phyloP scores from a whole-genome alignment of 2,797 vertebrate species.

The Argentina silus region DNA sequence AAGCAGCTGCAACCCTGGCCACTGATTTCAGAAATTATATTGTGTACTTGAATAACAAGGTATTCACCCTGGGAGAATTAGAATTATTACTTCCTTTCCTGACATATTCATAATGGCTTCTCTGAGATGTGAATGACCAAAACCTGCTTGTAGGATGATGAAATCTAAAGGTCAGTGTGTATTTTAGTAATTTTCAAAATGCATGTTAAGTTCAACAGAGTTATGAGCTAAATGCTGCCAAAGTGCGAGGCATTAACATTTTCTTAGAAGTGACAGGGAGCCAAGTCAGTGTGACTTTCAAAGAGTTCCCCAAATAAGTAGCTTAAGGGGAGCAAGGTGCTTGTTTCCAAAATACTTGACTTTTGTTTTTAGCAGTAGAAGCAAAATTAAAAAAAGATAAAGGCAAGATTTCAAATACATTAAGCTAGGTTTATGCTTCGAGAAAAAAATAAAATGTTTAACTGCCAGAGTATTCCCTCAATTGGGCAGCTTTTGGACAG shows the following conservation, averaged over 20 bases:
- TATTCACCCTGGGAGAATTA: constrained; percentile 15
- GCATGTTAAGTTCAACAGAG: constrained; percentile 20
- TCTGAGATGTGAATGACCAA: constrained; percentile 15
- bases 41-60: not conserved
- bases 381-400: too few species aligned
- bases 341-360: too few species aligned
- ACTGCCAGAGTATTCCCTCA: too few species aligned
- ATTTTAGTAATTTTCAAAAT: constrained; percentile 29
- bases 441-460: too few species aligned
- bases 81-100: constrained; percentile 25
- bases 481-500: too few species aligned
- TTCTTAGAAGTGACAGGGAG: constrained; percentile 12
- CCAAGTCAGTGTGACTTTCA: constrained; percentile 39
- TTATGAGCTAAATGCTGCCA: constrained; percentile 39
- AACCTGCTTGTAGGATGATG: constrained; percentile 5
- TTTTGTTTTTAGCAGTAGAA: too few species aligned
- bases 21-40: constrained; percentile 44
- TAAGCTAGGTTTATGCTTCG: too few species aligned
- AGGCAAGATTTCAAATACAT: too few species aligned
- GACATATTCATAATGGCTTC: constrained; percentile 25
- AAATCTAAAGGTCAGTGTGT: constrained; percentile 30
- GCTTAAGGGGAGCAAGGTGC: too few species aligned
- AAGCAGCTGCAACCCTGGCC: not conserved
- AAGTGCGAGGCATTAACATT: constrained; percentile 28
- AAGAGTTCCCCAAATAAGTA: constrained; percentile 18